Conservation (phyloP, 2,113 vertebrate species). For the Alosa alosa region DNA sequence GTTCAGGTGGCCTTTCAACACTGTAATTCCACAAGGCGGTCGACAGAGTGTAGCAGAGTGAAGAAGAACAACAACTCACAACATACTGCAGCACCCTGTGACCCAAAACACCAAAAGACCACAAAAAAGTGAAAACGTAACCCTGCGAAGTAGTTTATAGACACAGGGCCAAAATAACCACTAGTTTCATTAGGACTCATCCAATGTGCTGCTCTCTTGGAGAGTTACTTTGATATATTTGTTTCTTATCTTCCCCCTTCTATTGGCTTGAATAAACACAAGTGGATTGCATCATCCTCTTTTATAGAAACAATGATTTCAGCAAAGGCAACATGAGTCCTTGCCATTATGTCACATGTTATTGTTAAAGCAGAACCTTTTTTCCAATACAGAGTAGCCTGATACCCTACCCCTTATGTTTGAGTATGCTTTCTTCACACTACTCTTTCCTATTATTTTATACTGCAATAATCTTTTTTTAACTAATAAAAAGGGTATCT, state of each 20-base stretch:
- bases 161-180: neutral
- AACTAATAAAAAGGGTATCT: neutral
- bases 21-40: neutral
- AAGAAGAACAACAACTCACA: conserved; percentile 21
- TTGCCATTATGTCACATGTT: conserved; percentile 43
- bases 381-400: neutral
- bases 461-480: neutral
- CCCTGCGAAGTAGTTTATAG: neutral
- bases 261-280: conserved; percentile 43
- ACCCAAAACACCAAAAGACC: neutral
- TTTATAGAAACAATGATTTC: conserved; percentile 44
- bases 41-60: neutral
- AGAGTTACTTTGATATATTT: conserved; percentile 17
- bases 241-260: conserved; percentile 26
- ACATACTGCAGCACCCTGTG: conserved; percentile 17
- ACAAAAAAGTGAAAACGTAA: neutral
- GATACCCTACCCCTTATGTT: neutral
- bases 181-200: conserved; percentile 9
- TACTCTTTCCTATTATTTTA: neutral
- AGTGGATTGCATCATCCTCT: conserved; percentile 41
- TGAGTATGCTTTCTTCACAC: neutral
- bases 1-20: neutral
- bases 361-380: conserved; percentile 28
- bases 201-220: conserved; percentile 10
- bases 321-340: conserved; percentile 32